phyloP scores from a whole-genome alignment of 2,113 vertebrate species.

The Martes martes region DNA sequence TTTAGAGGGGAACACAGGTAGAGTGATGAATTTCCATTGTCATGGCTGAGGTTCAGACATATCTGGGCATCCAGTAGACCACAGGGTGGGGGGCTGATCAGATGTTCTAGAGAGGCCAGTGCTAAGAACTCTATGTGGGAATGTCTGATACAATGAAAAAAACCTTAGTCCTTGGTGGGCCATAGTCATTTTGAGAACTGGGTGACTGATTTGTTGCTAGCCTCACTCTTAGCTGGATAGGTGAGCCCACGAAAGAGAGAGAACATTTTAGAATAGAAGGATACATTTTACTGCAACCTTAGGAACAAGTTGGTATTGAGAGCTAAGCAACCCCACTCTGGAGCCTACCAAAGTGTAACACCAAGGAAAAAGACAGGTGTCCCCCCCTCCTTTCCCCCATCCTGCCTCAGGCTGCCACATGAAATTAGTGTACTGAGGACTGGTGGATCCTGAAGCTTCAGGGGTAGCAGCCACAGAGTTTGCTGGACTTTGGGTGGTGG shows the following conservation, averaged over 20 bases:
- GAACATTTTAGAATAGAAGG: not conserved
- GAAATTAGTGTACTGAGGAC: not conserved
- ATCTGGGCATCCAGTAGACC: not conserved
- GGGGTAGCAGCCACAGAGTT: not conserved
- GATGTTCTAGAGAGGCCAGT: not conserved
- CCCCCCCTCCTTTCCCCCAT: fast-evolving
- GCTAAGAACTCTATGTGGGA: not conserved
- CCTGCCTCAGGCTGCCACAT: not conserved
- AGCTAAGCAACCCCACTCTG: not conserved
- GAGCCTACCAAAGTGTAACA: not conserved
- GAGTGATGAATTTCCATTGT: not conserved
- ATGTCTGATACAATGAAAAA: not conserved
- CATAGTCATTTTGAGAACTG: not conserved
- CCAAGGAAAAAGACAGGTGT: not conserved
- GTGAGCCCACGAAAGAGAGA: not conserved
- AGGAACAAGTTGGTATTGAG: not conserved
- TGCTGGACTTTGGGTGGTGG: no score
- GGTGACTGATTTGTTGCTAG: not conserved
- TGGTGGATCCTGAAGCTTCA: not conserved
- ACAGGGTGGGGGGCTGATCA: not conserved
- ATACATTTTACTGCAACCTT: not conserved
- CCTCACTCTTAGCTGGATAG: not conserved
- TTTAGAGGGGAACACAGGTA: not conserved
- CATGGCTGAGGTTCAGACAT: not conserved
- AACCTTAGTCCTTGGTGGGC: not conserved